Evolutionary conservation across 2,797 vertebrate genomes (phyloP).

Genomic region (Trachurus trachurus): DNA sequence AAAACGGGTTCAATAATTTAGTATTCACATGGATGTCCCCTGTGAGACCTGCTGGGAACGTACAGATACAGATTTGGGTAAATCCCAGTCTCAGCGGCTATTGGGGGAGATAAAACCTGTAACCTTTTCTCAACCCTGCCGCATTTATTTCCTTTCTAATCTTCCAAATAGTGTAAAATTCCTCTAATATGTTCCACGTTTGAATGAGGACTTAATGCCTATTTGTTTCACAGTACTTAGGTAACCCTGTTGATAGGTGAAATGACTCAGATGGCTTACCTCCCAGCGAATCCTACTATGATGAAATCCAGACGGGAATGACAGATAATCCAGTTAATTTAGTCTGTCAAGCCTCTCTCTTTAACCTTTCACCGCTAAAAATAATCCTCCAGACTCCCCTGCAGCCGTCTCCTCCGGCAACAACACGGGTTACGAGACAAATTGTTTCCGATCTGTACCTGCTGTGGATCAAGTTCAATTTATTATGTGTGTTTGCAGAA

Average conservation of each 20-base stretch:
- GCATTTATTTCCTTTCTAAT: background rate
- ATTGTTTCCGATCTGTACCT: background rate
- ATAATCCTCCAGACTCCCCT: conserved; percentile 42
- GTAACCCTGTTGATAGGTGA: conserved; percentile 1
- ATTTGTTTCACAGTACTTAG: background rate
- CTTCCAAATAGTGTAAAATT: background rate
- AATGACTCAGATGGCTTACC: background rate
- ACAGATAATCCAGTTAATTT: conserved; percentile 66
- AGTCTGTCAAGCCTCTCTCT: conserved; percentile 48
- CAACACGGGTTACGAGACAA: conserved; percentile 10
- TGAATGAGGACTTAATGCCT: background rate
- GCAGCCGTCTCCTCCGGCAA: conserved; percentile 5
- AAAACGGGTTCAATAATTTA: conserved; percentile 6
- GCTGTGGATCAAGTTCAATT: background rate
- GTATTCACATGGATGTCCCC: conserved; percentile 1
- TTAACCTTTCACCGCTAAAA: conserved; percentile 60
- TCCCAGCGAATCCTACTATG: conserved; percentile 15
- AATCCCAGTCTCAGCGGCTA: background rate
- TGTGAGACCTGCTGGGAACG: background rate
- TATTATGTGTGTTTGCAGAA: background rate
- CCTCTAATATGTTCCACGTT: background rate
- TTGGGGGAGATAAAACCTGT: background rate
- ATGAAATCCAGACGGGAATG: conserved; percentile 50
- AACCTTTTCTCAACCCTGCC: background rate
- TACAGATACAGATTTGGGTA: background rate